Conservation (phyloP, 2,888 invertebrate genomes). For the Xiphydria camelus region DNA sequence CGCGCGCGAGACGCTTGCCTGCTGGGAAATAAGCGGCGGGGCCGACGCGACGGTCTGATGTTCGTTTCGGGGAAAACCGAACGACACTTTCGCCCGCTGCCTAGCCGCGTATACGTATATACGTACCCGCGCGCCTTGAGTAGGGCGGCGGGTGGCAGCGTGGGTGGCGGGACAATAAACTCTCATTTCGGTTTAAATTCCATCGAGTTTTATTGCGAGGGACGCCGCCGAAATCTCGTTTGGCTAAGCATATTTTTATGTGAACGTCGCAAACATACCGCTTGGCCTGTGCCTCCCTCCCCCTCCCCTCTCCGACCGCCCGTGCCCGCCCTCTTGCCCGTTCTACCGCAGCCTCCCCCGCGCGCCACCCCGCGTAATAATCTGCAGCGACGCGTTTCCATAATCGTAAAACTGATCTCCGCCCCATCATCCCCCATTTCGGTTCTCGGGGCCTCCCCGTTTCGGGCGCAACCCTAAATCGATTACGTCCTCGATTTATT, state of each 20-base stretch:
- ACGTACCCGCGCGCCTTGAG: too few relatives aligned
- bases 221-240: constrained; percentile 25
- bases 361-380: constrained; percentile 27
- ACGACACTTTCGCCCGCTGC: constrained; percentile 26
- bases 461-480: constrained; percentile 27
- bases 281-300: too few relatives aligned
- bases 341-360: background rate
- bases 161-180: constrained; percentile 17
- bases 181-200: constrained; percentile 37
- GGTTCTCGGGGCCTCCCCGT: constrained; percentile 14
- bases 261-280: constrained; percentile 14
- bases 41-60: constrained; percentile 18
- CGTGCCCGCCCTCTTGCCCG: too few relatives aligned
- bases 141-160: background rate
- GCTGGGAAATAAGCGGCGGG: too few relatives aligned
- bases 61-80: constrained; percentile 29
- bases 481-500: constrained; percentile 30
- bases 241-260: constrained; percentile 32
- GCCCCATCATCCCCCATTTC: constrained; percentile 5
- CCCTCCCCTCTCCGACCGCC: too few relatives aligned
- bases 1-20: too few relatives aligned
- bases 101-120: background rate
- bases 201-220: constrained; percentile 33
- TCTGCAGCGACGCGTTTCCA: constrained; percentile 26
- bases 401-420: constrained; percentile 32